Percentiles rank a stretch among this genome's conserved stretches.
Conservation (phyloP, 92 coral and sea anemone species). For the Heteractis magnifica region DNA sequence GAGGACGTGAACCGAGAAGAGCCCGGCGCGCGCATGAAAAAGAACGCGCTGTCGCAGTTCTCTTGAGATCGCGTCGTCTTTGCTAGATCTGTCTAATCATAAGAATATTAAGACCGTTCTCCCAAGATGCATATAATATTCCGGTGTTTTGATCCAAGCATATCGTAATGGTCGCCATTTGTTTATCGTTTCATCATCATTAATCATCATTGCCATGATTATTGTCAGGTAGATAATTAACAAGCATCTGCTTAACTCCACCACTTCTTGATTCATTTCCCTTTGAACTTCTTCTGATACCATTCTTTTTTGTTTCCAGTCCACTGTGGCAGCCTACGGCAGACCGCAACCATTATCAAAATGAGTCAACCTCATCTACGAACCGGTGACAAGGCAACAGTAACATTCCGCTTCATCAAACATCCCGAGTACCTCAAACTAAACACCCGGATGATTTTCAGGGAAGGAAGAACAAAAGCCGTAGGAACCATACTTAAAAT, state of each 20-base stretch:
- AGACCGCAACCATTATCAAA: conserved; percentile 87
- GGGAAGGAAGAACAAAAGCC: conserved; percentile 98
- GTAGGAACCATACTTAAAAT: conserved; percentile 89
- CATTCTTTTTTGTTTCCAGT: conserved; percentile 46
- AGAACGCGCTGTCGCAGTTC: too few species aligned
- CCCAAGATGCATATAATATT: too few species aligned
- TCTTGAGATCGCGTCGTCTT: too few species aligned
- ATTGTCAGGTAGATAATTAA: too few species aligned
- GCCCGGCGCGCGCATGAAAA: too few species aligned
- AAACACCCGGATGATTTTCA: conserved; percentile 93
- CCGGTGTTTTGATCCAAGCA: too few species aligned
- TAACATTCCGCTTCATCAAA: conserved; percentile 90
- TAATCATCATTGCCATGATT: neutral
- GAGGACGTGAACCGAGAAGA: too few species aligned
- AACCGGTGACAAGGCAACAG: conserved; percentile 93
- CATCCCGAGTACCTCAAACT: conserved; percentile 96
- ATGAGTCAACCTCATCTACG: conserved; percentile 90
- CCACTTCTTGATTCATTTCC: neutral
- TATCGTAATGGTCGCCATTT: too few species aligned
- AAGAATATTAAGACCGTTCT: too few species aligned
- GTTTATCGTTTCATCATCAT: neutral
- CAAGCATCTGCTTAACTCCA: neutral
- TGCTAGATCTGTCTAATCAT: too few species aligned
- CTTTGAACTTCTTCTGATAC: neutral
- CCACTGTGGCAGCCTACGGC: conserved; percentile 94